Percentiles rank a stretch among this genome's conserved stretches.
phyloP scores from a whole-genome alignment of 2,888 invertebrate genomes.

The Nephrotoma appendiculata region DNA sequence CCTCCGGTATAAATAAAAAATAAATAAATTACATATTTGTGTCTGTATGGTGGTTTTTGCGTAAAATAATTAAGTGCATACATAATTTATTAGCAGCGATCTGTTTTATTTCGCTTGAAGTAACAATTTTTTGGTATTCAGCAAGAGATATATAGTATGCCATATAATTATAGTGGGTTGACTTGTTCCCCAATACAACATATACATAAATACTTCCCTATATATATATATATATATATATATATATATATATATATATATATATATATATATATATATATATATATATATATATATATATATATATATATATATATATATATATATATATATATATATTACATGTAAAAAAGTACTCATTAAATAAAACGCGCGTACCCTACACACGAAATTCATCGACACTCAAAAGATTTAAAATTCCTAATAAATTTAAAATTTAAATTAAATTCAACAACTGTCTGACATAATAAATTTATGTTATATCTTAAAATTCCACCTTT shows the following conservation, averaged over 20 bases:
- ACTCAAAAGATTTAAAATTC: neutral
- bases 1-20: neutral
- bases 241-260: too few species aligned
- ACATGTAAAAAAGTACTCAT: neutral
- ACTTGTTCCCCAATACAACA: neutral
- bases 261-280: too few species aligned
- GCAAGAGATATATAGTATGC: neutral
- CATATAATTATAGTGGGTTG: neutral
- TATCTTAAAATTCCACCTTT: neutral
- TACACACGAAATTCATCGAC: neutral
- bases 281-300: too few species aligned
- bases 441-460: neutral
- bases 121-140: neutral
- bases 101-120: neutral
- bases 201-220: neutral
- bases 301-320: too few species aligned
- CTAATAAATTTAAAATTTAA: neutral
- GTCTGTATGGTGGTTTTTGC: neutral
- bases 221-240: too few species aligned
- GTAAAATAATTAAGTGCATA: neutral
- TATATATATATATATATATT: too few species aligned
- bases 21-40: neutral
- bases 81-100: neutral
- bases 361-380: neutral
- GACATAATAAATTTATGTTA: neutral